Conservation (phyloP, 1,140 invertebrate species). For the Chironomus tepperi region DNA sequence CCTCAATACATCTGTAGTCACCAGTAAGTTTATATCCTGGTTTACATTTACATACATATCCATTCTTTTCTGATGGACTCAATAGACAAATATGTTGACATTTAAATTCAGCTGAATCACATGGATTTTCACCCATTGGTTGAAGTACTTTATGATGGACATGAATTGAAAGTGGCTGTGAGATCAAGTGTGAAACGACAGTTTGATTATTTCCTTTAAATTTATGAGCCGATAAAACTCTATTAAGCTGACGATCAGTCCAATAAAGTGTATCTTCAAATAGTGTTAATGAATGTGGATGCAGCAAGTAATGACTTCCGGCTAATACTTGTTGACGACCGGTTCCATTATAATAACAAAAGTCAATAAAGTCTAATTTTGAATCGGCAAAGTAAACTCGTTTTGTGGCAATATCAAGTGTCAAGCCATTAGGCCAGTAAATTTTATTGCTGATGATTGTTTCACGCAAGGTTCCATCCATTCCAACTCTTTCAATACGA, state of each 20-base stretch:
- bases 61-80: constrained; percentile 55
- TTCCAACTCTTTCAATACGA: constrained; percentile 86
- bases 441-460: constrained; percentile 93
- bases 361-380: constrained; percentile 96
- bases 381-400: constrained; percentile 96
- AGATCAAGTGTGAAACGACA: constrained; percentile 88
- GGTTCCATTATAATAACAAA: constrained; percentile 92
- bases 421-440: constrained; percentile 96
- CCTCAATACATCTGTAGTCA: constrained; percentile 69
- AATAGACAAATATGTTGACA: constrained; percentile 91
- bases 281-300: constrained; percentile 90
- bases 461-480: constrained; percentile 83
- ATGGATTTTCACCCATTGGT: constrained; percentile 76
- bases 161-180: constrained; percentile 88
- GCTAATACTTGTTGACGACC: constrained; percentile 80
- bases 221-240: constrained; percentile 82
- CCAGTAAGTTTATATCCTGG: constrained; percentile 66
- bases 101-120: constrained; percentile 49
- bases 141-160: constrained; percentile 91
- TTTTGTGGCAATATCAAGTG: constrained; percentile 87
- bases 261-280: constrained; percentile 93
- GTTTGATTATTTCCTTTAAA: constrained; percentile 84
- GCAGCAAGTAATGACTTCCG: constrained; percentile 81
- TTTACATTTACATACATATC: constrained; percentile 84
- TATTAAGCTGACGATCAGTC: constrained; percentile 89